Evolutionary conservation across 2,888 invertebrate species (phyloP), one percentile per base, ranked within the genome.

Genomic region (Ophion slaviceki): DNA sequence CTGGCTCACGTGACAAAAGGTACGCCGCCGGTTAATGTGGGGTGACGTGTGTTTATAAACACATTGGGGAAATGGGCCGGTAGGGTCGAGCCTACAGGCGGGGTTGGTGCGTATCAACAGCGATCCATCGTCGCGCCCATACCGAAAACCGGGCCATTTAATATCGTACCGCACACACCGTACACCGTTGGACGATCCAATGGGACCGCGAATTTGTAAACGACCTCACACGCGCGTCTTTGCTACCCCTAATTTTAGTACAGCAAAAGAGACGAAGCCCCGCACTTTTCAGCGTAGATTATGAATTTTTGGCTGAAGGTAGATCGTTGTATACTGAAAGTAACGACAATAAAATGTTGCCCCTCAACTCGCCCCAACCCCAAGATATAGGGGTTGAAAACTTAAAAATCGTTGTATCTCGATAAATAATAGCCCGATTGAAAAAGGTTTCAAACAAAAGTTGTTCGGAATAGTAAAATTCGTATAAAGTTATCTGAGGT

Each of bases 31-130:
- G 88, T 89, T 92, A 91, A 91, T 90, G 82, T 87, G 81, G 89
- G 87, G 85, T 87, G 91, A 92, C 91, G 89, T 91, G 89, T 92
- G 90, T 91, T 91, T 91, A 90, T 91, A 91, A 91, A 92, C 90
- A 92, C 88, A 82, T 86, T 84, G 80, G 75, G 72, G 77, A 87
- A 83, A 81, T 80, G 76, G 72, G 75, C 79, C 57, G 79, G 71
- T 77, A 86, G 78, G 86, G 86, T 83, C 77, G 80, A 47, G 75
- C 11, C 32, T 62, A 53, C 57, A 64, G 75, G 75, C 68, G 75
- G 67, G 47, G 68, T 61, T 70, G 70, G 36, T 77, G 28, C 17
- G 76, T 81, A 86, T 83, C 80, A 81, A 78, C 68, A 64, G 62
- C 70, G 40, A 36, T 78, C 75, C 68, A 75, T 80, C 68, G 76